Base-by-base conservation (phyloP, 2,113 vertebrate species). In the Silurus asotus region DNA sequence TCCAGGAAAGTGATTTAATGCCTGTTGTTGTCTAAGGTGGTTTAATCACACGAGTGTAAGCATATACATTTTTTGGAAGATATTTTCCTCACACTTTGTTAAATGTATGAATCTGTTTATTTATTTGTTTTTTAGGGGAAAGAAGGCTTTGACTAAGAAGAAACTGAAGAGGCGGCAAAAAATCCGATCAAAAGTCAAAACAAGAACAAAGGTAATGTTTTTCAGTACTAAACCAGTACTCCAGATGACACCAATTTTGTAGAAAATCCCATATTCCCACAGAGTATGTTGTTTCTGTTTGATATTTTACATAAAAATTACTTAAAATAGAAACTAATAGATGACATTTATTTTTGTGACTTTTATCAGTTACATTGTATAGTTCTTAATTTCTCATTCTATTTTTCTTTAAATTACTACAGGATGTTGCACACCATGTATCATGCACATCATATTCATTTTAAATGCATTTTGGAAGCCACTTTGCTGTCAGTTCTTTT, bases 101-200 rank as follows among this genome's bases (percentile, higher is more conserved):
- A 20, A 11, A 5, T 45, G 62, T 69, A 14, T 45, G 58, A 51
- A 7, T 78, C 13, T 53, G 61, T 76, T 1, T 23, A 17, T 77
- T 20, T 65, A 45, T 10, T 90, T 8, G 67, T 62, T 70, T 94
- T 97, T 92, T 93, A 98, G 97, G 92, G 97, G 95, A 91, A 99
- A 99, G 94, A 99, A 99, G 94, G 94, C 96, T 90, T 96, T 98
- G 93, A 98, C 96, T 94, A 99, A 99, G 95, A 99, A 99, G 94
- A 99, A 99, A 89, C 94, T 99, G 89, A 99, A 99, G 95, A 95
- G 97, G 89, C 97, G 98, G 92, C 97, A 99, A 94, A 99, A 99
- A 93, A 96, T 96, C 92, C 99, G 98, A 93, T 97, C 97, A 94
- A 99, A 99, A 97, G 96, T 97, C 87, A 99, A 98, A 96, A 94